Evolutionary conservation across 2,113 vertebrate genomes (phyloP).

Genomic region (crab-eating macaque (Macaca fascicularis)): DNA sequence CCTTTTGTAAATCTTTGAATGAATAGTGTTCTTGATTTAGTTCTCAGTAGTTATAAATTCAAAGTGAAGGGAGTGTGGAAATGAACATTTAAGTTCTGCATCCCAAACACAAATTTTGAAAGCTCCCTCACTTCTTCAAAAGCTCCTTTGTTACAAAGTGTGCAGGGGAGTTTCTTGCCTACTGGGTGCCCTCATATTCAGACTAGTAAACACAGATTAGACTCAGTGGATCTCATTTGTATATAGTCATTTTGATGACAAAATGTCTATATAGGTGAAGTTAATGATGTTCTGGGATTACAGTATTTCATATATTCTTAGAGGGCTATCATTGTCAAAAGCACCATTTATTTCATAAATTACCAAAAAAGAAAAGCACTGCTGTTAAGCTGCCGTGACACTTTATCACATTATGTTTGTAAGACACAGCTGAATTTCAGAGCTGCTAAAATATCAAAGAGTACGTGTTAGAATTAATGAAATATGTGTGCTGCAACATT

Average conservation of each 20-base stretch:
- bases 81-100: neutral
- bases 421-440: neutral
- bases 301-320: neutral
- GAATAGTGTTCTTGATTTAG: neutral
- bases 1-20: neutral
- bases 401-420: neutral
- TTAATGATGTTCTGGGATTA: neutral
- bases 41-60: neutral
- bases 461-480: neutral
- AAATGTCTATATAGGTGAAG: neutral
- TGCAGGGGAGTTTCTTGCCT: neutral
- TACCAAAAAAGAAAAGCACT: neutral
- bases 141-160: neutral
- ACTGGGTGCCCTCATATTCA: neutral
- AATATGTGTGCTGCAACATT: neutral
- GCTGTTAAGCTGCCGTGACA: neutral
- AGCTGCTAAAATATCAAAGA: neutral
- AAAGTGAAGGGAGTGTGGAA: neutral
- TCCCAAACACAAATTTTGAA: neutral
- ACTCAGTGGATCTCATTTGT: neutral
- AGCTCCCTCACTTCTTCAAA: neutral
- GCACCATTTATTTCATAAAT: neutral
- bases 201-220: neutral
- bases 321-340: neutral
- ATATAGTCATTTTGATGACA: neutral